phyloP scores from a whole-genome alignment of 2,797 vertebrate genomes.

The Phylloscopus collybita region DNA sequence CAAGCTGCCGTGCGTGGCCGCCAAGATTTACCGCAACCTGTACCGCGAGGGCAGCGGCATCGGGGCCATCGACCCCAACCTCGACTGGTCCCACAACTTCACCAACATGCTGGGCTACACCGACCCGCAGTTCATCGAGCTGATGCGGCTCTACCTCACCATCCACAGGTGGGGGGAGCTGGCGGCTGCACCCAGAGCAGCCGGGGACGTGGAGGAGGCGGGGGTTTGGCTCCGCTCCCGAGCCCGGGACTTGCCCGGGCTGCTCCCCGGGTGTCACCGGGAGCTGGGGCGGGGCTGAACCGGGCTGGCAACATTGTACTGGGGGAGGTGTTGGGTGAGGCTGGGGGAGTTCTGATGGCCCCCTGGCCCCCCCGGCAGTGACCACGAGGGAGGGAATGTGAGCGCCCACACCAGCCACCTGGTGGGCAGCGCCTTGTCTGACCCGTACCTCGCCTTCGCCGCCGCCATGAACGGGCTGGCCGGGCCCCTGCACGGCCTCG shows the following conservation, averaged over 20 bases:
- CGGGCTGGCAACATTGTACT: fast-evolving
- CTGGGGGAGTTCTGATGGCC: not conserved
- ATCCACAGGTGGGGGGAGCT: slow-evolving; percentile 88
- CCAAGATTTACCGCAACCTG: slow-evolving; percentile 97
- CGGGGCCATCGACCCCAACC: slow-evolving; percentile 93
- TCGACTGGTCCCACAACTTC: slow-evolving; percentile 98
- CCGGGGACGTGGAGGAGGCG: fast-evolving
- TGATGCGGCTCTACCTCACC: slow-evolving; percentile 98
- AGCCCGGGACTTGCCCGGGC: fast-evolving
- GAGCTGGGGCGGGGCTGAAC: not conserved
- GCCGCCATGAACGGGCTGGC: slow-evolving; percentile 97
- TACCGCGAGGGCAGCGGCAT: slow-evolving; percentile 96
- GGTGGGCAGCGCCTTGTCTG: slow-evolving; percentile 94
- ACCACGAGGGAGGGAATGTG: slow-evolving; percentile 95
- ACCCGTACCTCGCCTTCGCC: slow-evolving; percentile 95
- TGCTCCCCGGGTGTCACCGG: fast-evolving
- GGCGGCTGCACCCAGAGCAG: fast-evolving
- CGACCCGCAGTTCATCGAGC: slow-evolving; percentile 91
- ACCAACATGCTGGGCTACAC: slow-evolving; percentile 97
- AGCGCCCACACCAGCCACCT: slow-evolving; percentile 96
- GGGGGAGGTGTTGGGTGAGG: fast-evolving
- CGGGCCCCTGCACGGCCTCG: slow-evolving; percentile 93
- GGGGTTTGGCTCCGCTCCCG: not conserved
- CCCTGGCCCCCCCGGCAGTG: slow-evolving; percentile 75
- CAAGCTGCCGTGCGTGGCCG: slow-evolving; percentile 95